Conservation (phyloP, 2,113 vertebrate genomes). For the rat (Rattus norvegicus) region DNA sequence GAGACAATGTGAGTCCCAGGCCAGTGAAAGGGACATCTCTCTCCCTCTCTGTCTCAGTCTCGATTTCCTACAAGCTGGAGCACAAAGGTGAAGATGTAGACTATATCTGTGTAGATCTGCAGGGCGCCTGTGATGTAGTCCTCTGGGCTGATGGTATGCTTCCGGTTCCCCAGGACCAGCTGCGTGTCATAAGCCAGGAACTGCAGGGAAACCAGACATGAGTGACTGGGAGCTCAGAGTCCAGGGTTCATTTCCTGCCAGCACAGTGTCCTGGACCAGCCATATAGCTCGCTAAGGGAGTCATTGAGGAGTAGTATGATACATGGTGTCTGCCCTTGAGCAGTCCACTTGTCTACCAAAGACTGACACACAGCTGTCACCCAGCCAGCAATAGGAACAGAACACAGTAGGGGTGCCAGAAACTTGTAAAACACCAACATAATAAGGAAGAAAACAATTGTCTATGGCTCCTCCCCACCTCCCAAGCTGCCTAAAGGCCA, state of each 20-base stretch:
- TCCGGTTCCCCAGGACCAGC: conserved; percentile 95
- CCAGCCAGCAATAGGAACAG: background rate
- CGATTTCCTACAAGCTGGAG: conserved; percentile 90
- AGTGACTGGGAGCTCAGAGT: background rate
- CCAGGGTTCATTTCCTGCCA: background rate
- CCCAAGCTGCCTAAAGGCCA: background rate
- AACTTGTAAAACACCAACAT: background rate
- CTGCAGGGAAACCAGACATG: conserved; percentile 80
- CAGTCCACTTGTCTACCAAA: background rate
- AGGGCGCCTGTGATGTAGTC: conserved; percentile 96
- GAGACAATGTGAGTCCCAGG: background rate
- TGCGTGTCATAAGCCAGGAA: conserved; percentile 98
- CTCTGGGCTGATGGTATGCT: conserved; percentile 93
- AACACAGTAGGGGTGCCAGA: background rate
- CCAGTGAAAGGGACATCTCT: background rate
- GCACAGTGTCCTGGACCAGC: background rate
- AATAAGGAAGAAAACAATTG: background rate
- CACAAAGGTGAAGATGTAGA: conserved; percentile 96
- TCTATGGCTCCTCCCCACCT: background rate
- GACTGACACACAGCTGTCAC: rapidly evolving
- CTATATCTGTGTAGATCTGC: conserved; percentile 94
- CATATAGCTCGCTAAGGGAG: background rate
- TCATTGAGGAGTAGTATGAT: background rate
- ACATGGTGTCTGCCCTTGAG: background rate
- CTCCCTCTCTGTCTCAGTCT: conserved; percentile 53